Base-by-base conservation (phyloP, 2,888 invertebrate genomes). In the Agrypnus murinus region DNA sequence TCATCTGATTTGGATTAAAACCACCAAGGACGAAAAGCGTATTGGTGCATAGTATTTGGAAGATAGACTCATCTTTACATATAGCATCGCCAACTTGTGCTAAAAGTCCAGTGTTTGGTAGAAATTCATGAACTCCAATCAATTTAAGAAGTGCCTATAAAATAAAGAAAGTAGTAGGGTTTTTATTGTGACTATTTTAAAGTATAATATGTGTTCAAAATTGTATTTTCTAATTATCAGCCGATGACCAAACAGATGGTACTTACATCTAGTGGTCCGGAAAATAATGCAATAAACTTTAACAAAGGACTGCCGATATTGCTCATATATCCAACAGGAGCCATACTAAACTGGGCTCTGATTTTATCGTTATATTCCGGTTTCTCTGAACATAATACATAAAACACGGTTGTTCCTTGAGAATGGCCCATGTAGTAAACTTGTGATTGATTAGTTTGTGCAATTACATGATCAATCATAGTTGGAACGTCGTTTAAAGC, bases 401-500 rank as follows among this genome's bases (percentile, higher is more conserved):
- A 66, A 15, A 59, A 59, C 19, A 40, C 25, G 4, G 66, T 66
- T 4, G 66, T 59, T 19, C 66, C 59, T 40, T 66, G 66, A 0
- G 71, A 73, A 43, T 72, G 69, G 1, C 74, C 74, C 5, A 69
- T 34, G 38, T 72, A 72, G 50, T 58, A 67, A 31, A 74, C 31
- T 38, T 66, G 19, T n/a, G 60, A 32, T 19, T 69, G 62, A 6
- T 69, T 60, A 5, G 63, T 72, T 19, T 14, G 8, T 17, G 19
- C 76, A 0, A 91, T 83, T 10, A 90, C 87, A 78, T 91, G 90
- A 81, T 96, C 92, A 46, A 97, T 91, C 86, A 91, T 92, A 0
- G 92, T 89, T 0, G 95, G 94, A 34, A 96, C 81, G 83, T 96
- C 96, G 73, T 87, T 88, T 60, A 88, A 84, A 0, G 92, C 93